Base-by-base conservation (phyloP, 2,888 invertebrate genomes). In the Nomada goodeniana region DNA sequence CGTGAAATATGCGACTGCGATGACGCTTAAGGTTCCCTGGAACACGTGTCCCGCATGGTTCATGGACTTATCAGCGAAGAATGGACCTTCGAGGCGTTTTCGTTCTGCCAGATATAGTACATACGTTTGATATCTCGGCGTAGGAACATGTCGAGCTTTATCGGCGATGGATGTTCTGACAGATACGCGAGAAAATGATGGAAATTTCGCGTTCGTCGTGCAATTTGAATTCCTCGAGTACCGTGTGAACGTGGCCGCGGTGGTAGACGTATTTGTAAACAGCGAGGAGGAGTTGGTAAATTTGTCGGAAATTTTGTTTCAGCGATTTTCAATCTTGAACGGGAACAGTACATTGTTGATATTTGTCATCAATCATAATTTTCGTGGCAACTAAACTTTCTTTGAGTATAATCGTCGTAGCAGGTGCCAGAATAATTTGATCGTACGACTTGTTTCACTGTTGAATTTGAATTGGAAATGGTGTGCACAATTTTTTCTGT, bases 1-100 rank as follows among this genome's bases (percentile, higher is more conserved):
- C 53, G 23, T 79, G 61, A 76, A 57, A 76, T 69, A 79, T 68
- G 59, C 3, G 63, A 20, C 23, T 18, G 10, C 44, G 44, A n/a
- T n/a, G 67, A 55, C 55, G 47, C 61, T 53, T 42, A 55, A 67
- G 77, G 67, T 69, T 52, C 20, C 61, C 53, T 26, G 53, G 36
- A 44, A 47, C 65, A 65, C 77, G 77, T 77, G 77, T 73, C 52
- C 52, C 64, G 76, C 76, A 65, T 65, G 76, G 76, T 67, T 60
- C 60, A 18, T 42, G 47, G 29, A 67, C 60, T 77, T 77, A 77
- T 77, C 77, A 20, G 23, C 60, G 60, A 42, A 60, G 52, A 69
- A 60, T 52, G 60, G 61, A 53, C 26, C 60, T 29, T 2, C 67
- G 29, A 13, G 50, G 15, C 26, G 18, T 53, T 44, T 47, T 18